Base-by-base conservation (phyloP, 53 echinoderm and acorn worm species). In the Echinarachnius parma region DNA sequence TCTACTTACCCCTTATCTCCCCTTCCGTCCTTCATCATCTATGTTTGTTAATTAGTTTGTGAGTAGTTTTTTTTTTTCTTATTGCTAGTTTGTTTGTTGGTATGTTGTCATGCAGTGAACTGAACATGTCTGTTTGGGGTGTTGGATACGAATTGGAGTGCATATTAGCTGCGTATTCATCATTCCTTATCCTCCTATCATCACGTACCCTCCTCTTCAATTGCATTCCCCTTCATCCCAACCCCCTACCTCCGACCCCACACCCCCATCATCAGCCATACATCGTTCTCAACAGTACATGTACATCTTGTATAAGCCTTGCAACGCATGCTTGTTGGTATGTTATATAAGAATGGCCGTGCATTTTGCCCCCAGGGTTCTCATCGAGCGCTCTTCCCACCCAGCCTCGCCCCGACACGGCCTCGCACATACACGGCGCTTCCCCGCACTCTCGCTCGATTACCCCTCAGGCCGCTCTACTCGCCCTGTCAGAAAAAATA, bases 321-420 rank as follows among this genome's bases (percentile, higher is more conserved):
- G n/a, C n/a, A n/a, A n/a, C n/a, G n/a, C n/a, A n/a, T n/a, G n/a
- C n/a, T n/a, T n/a, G n/a, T n/a, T n/a, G n/a, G n/a, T n/a, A n/a
- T n/a, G n/a, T n/a, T n/a, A n/a, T n/a, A n/a, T n/a, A n/a, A 34
- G 37, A 27, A 69, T 69, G 69, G 52, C 69, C 53, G 53, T 69
- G 69, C 69, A 69, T 69, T 33, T 53, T 53, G 69, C 69, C 69
- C 8, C 31, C 31, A 53, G 61, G 69, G 15, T 4, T 50, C 18
- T n/a, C n/a, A n/a, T n/a, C 25, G 46, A 45, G 29, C 25, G 39
- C 42, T 29, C 56, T 57, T 42, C 58, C 55, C 74, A n/a, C 55
- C 74, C 39, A 55, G 44, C 24, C 29, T 49, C 58, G 33, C 52
- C 42, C 30, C 34, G 11, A 18, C 39, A 34, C 34, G 46, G 42